phyloP scores from a whole-genome alignment of 2,888 invertebrate species.

The Leptopilina drosophilae region DNA sequence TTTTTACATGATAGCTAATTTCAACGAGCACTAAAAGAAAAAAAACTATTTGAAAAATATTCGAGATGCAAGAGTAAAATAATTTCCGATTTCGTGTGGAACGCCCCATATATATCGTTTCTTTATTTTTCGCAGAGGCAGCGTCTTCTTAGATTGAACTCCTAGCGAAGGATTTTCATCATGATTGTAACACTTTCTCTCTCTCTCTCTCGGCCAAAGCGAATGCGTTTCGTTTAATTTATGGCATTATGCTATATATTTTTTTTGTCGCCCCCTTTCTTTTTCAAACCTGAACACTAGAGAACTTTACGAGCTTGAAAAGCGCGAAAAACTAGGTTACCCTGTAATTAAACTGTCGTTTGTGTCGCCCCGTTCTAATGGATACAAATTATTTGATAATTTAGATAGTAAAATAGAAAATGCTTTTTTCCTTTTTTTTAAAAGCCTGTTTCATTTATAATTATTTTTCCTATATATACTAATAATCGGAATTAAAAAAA shows the following conservation, averaged over 20 bases:
- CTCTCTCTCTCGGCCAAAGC: background rate
- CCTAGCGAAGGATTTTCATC: slow-evolving; percentile 29
- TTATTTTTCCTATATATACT: too few relatives aligned
- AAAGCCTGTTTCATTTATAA: too few relatives aligned
- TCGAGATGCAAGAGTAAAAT: too few relatives aligned
- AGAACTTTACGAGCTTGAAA: slow-evolving; percentile 22
- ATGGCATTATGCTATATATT: background rate
- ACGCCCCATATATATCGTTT: slow-evolving; percentile 16
- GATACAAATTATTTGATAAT: slow-evolving; percentile 3
- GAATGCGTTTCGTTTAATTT: slow-evolving; percentile 20
- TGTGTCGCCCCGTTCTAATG: background rate
- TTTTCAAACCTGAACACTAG: slow-evolving; percentile 1
- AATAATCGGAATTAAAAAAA: too few relatives aligned
- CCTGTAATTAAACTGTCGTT: slow-evolving; percentile 20
- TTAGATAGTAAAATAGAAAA: slow-evolving; percentile 29
- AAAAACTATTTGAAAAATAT: too few relatives aligned
- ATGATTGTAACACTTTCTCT: background rate
- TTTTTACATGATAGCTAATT: too few relatives aligned
- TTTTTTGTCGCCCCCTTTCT: background rate
- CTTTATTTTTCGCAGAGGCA: slow-evolving; percentile 19
- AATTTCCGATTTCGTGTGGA: too few relatives aligned
- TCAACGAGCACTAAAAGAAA: too few relatives aligned
- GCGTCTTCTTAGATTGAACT: slow-evolving; percentile 27
- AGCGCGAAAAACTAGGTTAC: slow-evolving; percentile 11
- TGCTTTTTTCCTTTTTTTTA: too few relatives aligned